Base-by-base conservation (phyloP, 2,113 vertebrate species). In the Lepus timidus region DNA sequence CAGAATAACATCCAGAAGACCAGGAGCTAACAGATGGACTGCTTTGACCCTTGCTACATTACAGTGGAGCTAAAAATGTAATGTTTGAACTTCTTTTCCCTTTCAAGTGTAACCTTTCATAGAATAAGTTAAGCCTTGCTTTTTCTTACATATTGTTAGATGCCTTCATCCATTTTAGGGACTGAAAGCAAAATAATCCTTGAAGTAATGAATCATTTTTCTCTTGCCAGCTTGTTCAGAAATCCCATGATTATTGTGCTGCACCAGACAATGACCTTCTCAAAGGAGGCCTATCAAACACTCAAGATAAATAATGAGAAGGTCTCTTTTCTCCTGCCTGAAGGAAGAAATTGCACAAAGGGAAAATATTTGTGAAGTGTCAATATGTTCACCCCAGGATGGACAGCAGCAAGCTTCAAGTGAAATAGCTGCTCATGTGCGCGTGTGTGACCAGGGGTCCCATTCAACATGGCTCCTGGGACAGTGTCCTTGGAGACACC, bases 171-270 rank as follows among this genome's bases (percentile, higher is more conserved):
- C 97, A 58, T 98, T 98, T 97, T 94, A 80, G 93, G 79, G 88
- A 96, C 88, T 71, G 96, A 95, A 94, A 96, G 93, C 97, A 97
- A 98, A 98, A 97, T 98, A 98, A 97, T 98, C 98, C 97, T 87
- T 97, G 97, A 98, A 98, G 98, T 98, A 98, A 98, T 97, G 98
- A 98, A 97, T 97, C 74, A 90, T 94, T 97, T 98, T 97, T 97
- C 91, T 97, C 97, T 97, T 95, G 96, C 95, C 92, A 97, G 96
- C 93, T 96, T 97, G 95, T 97, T 93, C 85, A 98, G 96, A 98
- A 98, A 98, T 97, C 95, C 95, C 80, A 67, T 6, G 83, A 98
- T 98, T 98, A 98, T 98, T 98, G 98, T 97, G 86, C 96, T 93
- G 31, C 85, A 98, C 91, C 98, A 98, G 97, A 98, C 94, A 97